phyloP scores from a whole-genome alignment of 2,888 invertebrate species.

The Abrostola tripartita region DNA sequence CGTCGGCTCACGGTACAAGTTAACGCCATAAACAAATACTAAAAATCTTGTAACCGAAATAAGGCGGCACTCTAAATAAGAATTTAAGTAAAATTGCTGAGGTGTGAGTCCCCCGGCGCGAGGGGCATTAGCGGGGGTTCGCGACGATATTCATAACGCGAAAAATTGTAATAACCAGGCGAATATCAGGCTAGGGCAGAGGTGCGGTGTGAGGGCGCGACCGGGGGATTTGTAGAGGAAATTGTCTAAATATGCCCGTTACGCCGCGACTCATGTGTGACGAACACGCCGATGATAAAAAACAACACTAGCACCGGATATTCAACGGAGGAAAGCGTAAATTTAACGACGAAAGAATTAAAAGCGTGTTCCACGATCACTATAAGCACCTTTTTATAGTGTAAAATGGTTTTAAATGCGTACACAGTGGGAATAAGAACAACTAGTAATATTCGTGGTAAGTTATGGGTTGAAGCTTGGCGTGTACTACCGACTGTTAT shows the following conservation, averaged over 20 bases:
- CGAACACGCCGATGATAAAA: slow-evolving; percentile 36
- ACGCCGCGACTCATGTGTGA: slow-evolving; percentile 60
- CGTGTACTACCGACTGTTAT: slow-evolving; percentile 21
- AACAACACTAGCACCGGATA: slow-evolving; percentile 40
- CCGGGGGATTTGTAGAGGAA: slow-evolving; percentile 80
- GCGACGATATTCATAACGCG: slow-evolving; percentile 88
- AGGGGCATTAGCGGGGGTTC: slow-evolving; percentile 74
- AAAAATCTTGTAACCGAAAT: slow-evolving; percentile 88
- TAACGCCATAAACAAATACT: slow-evolving; percentile 86
- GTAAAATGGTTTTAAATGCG: slow-evolving; percentile 42
- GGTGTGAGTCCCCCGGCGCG: slow-evolving; percentile 82
- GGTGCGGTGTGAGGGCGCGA: slow-evolving; percentile 76
- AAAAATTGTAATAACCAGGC: slow-evolving; percentile 88
- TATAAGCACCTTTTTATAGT: slow-evolving; percentile 31
- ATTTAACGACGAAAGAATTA: slow-evolving; percentile 52
- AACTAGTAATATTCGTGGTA: slow-evolving; percentile 29
- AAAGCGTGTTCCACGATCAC: slow-evolving; percentile 33
- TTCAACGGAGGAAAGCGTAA: slow-evolving; percentile 46
- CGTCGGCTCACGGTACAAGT: slow-evolving; percentile 74
- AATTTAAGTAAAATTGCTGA: slow-evolving; percentile 88
- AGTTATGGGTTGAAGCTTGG: slow-evolving; percentile 20
- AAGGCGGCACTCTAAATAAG: slow-evolving; percentile 87
- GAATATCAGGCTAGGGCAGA: slow-evolving; percentile 78
- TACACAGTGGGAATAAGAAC: slow-evolving; percentile 35
- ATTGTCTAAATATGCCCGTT: slow-evolving; percentile 84